Evolutionary conservation across 1,140 invertebrate species (phyloP), one percentile per base, ranked within the genome.

Genomic region (Gryon sp.): DNA sequence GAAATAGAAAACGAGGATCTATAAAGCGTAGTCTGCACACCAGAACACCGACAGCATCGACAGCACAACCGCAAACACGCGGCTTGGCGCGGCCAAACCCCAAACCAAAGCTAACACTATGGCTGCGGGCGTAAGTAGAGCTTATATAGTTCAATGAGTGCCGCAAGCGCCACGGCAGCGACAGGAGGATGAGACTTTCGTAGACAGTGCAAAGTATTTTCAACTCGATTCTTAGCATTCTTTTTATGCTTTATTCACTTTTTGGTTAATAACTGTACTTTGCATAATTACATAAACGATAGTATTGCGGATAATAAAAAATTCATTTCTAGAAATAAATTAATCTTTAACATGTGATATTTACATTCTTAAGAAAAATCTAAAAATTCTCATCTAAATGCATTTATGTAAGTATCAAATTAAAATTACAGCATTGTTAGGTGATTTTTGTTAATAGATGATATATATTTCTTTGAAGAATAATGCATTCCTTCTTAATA

Each of bases 11-110:
- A 59, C 68, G 50, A 60, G 68, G 55, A 68, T 80, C 62, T 72
- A 68, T 68, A 79, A 48, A 63, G 50, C 65, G 63, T 46, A 78
- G 68, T 76, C 78, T 85, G 84, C 83, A 83, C 63, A 38, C 72
- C 57, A 63, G 63, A 68, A 69, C 50, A 63, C 57, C 68, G 78
- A 60, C 66, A 84, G 81, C 74, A 85, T 81, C 84, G 83, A 85
- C 83, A 84, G 85, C 84, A 84, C 87, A 87, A 87, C 86, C 87
- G 80, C 87, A 87, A 88, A 86, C 86, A 86, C 83, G 85, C 83
- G 85, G 86, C 83, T 88, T 86, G 82, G 78, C 80, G 82, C 82
- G 80, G 81, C 83, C 82, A 84, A 86, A 86, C 80, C 83, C 79
- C 81, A 87, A 86, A 87, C 87, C 86, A 87, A 83, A 87, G 86